phyloP scores from a whole-genome alignment of 2,113 vertebrate species.

The Triplophysa tibetana region DNA sequence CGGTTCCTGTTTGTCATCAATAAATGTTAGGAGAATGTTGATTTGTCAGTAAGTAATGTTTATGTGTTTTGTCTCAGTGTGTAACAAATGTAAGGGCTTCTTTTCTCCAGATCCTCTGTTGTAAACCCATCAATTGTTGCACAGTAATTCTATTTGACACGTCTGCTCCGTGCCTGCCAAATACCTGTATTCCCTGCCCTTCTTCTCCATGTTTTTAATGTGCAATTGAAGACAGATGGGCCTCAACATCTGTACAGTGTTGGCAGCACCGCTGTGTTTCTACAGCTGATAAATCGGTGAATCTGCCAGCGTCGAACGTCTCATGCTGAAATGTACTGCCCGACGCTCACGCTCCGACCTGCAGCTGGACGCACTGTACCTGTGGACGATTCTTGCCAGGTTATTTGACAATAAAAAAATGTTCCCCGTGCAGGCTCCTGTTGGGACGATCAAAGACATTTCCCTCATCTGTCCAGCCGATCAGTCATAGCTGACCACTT shows the following conservation, averaged over 20 bases:
- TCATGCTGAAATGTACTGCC: slow-evolving; percentile 14
- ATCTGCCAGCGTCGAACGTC: slow-evolving; percentile 26
- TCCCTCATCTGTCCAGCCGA: background rate
- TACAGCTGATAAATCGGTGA: slow-evolving; percentile 34
- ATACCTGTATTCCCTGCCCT: slow-evolving; percentile 36
- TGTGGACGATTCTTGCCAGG: background rate
- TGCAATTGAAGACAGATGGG: slow-evolving; percentile 38
- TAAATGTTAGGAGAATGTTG: background rate
- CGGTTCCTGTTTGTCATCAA: background rate
- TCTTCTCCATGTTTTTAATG: slow-evolving; percentile 33
- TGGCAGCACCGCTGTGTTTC: slow-evolving; percentile 30
- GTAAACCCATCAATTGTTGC: slow-evolving; percentile 27
- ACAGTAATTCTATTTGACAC: slow-evolving; percentile 11
- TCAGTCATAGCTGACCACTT: background rate
- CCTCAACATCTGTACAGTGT: slow-evolving; percentile 34
- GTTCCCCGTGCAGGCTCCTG: slow-evolving; percentile 1
- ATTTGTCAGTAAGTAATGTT: slow-evolving; percentile 12
- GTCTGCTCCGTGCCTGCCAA: slow-evolving; percentile 20
- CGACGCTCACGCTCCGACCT: background rate
- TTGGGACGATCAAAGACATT: slow-evolving; percentile 10
- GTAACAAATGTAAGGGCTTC: slow-evolving; percentile 9
- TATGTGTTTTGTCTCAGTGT: slow-evolving; percentile 4
- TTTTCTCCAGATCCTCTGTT: background rate
- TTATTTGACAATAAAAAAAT: slow-evolving; percentile 1
- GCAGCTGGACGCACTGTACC: slow-evolving; percentile 5